A percentile compares a stretch with the other conserved stretches of the same genome.
Conservation (phyloP, 2,797 vertebrate genomes). For the Xiphorhynchus erythropygius region DNA sequence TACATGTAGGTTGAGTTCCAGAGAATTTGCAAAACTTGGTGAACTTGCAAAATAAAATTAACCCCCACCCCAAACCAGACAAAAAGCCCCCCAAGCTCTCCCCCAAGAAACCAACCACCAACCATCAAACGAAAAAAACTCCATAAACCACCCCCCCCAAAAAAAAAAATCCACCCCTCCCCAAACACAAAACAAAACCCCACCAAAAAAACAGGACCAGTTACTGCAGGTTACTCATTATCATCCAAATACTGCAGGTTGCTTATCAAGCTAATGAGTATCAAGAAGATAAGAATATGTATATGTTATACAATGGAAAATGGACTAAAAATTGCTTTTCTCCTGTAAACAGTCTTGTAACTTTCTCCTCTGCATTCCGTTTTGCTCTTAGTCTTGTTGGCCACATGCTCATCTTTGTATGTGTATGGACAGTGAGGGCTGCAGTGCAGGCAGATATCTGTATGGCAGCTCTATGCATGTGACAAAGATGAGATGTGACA, state of each 20-base stretch:
- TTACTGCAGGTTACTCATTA: background rate
- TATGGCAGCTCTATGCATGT: background rate
- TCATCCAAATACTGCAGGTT: background rate
- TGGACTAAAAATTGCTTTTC: background rate
- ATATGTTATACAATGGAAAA: background rate
- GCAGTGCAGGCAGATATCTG: background rate
- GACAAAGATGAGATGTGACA: background rate
- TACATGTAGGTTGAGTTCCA: background rate
- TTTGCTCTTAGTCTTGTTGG: background rate
- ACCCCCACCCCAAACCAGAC: background rate
- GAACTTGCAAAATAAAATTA: background rate
- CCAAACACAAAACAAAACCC: background rate
- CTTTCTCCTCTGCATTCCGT: background rate
- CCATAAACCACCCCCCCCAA: background rate
- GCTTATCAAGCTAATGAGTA: background rate
- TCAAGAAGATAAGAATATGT: background rate
- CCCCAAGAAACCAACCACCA: too few relatives aligned
- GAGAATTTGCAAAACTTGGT: background rate
- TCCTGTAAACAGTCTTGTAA: background rate
- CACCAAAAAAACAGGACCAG: background rate
- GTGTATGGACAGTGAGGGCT: accelerated
- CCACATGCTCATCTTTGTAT: background rate
- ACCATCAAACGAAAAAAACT: background rate
- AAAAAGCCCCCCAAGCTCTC: background rate
- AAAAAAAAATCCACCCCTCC: background rate